These are phyloP conservation scores for Phorcus lineatus DNA, from an alignment of 2,888 invertebrate genomes.

Conservation along the genomic window DNA sequence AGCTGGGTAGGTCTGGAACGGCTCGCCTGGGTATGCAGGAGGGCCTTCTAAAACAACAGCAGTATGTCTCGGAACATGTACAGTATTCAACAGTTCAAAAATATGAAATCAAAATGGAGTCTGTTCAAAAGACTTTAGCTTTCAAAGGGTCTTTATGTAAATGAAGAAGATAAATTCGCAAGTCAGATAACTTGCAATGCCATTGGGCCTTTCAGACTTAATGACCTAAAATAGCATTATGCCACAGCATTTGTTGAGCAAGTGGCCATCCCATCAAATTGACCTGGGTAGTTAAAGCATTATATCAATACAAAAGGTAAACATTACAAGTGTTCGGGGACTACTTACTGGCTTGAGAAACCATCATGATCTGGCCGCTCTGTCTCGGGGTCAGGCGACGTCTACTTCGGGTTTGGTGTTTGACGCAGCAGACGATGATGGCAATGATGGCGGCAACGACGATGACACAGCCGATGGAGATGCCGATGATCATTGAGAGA, in stretches of 20 bases:
- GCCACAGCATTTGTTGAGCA: too few relatives aligned
- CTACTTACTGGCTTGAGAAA: not conserved
- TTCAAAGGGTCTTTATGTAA: too few relatives aligned
- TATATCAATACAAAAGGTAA: too few relatives aligned
- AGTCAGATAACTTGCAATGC: too few relatives aligned
- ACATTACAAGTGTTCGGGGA: not conserved
- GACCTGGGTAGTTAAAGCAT: too few relatives aligned
- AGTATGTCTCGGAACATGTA: not conserved
- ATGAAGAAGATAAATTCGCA: too few relatives aligned
- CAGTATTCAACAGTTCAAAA: too few relatives aligned
- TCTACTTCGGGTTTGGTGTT: not conserved
- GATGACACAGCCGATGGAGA: not conserved
- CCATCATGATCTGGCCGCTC: not conserved
- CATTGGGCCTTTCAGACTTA: too few relatives aligned
- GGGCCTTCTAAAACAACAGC: not conserved
- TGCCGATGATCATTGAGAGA: constrained; percentile 4
- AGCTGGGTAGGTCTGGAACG: not conserved
- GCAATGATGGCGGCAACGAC: not conserved
- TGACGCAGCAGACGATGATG: constrained; percentile 19
- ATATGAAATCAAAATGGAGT: too few relatives aligned
- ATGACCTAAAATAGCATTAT: too few relatives aligned
- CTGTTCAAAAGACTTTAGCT: too few relatives aligned
- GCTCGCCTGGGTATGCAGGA: not conserved
- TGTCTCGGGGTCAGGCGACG: not conserved
- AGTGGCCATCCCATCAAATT: too few relatives aligned